Evolutionary conservation across 2,888 invertebrate species (phyloP), one percentile per base, ranked within the genome.

Genomic region (Phanerotoma sp.): DNA sequence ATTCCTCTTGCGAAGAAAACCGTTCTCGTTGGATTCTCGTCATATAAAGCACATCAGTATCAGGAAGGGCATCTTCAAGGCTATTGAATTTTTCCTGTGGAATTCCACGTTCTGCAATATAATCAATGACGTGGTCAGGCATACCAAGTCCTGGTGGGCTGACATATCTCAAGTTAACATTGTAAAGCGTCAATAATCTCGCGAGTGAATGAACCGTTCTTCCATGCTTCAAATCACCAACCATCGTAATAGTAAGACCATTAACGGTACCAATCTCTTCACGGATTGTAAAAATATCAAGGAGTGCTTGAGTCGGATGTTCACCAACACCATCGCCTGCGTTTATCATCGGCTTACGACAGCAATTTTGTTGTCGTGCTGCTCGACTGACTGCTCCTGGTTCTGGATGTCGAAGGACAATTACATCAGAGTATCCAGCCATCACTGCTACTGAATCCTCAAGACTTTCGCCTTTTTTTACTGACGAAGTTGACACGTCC

Each of bases 231-330:
- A 99, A 81, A 78, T 99, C 99, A 5, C 99, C 99, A 16, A 98
- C 97, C 88, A 99, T 89, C 1, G 98, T 98, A 49, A 99, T 95
- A 0, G 93, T 96, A 9, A 99, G 82, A 0, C 95, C 95, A 74
- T 99, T 98, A 0, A 99, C 97, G 0, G 98, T 99, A 65, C 98
- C 98, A 58, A 99, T 94, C 81, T 99, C 98, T 79, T 99, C 96
- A 60, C 98, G 84, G 67, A 99, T 99, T 5, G 99, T 98, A 73
- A 97, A 99, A 4, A 98, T 87, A 73, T 99, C 99, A 9, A 99
- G 81, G 11, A 99, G 80, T 0, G 99, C 99, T 81, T 99, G 99
- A 0, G 96, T 96, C 0, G 99, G 99, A 79, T 97, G 96, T 75
- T 97, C 96, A 0, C 96, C 96, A 1, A 93, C 83, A 7, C 99